Base-by-base conservation (phyloP, 1,140 invertebrate genomes). In the Plodia interpunctella region DNA sequence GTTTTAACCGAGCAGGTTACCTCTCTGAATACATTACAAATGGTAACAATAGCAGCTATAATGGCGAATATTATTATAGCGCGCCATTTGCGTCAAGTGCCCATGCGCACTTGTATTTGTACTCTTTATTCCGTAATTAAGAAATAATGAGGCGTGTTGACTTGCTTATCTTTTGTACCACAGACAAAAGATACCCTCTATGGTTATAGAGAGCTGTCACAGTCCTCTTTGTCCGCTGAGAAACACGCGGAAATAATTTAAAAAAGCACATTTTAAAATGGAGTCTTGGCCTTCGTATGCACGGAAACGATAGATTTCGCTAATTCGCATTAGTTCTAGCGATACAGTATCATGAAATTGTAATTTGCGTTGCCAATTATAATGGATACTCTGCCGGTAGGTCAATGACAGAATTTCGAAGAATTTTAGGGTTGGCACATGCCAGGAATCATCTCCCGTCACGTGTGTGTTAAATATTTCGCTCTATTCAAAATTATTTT, bases 31-130 rank as follows among this genome's bases (percentile, higher is more conserved):
- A 44, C 38, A 44, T 44, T 44, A 1, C 10, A 4, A 44, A n/a
- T 44, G n/a, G 38, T 44, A 44, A 44, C 38, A 44, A 44, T 44
- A 44, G 13, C 13, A n/a, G 15, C 15, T 10, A 17, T 44, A 44
- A 44, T 44, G 38, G 38, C 38, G 38, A 44, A 44, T 15, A 44
- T 44, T 32, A 30, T 54, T 54, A 32, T 17, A 25, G 21, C 2
- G 38, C 38, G 2, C n/a, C 38, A 15, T 17, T 44, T 44, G 38
- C 38, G 38, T 44, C 38, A 44, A 44, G 38, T 44, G 8, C 4
- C 3, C 13, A 9, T 11, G 38, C 38, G 30, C 30, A 32, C 30
- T 32, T 32, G 30, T 44, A 5, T 44, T n/a, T 44, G 38, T 44
- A 6, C 15, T 44, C 38, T 44, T 44, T 44, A 44, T 44, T 15